A percentile compares a stretch with the other conserved stretches of the same genome.
Evolutionary conservation across 1,140 invertebrate genomes (phyloP).

Genomic region (Drosophila leontia): DNA sequence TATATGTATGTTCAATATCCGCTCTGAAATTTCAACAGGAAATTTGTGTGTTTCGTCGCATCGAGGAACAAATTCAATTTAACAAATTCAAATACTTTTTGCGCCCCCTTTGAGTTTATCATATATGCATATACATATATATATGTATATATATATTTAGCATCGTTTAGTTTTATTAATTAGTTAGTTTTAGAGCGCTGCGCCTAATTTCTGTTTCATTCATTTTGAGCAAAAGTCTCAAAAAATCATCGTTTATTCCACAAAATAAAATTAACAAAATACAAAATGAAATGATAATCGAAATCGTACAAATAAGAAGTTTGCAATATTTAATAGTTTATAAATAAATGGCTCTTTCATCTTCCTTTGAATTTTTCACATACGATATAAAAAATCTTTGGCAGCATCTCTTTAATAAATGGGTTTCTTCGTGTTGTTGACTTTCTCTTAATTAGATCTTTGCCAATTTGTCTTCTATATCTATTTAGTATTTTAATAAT

Average conservation of each 20-base stretch:
- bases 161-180: conserved; percentile 36
- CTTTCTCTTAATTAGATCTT: conserved; percentile 12
- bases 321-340: conserved; percentile 41
- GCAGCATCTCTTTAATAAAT: conserved; percentile 71
- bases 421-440: conserved; percentile 9
- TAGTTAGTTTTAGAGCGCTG: conserved; percentile 29
- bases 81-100: conserved; percentile 53
- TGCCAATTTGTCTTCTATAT: conserved; percentile 34
- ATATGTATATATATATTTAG: conserved; percentile 21
- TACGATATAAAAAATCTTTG: conserved; percentile 68
- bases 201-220: conserved; percentile 22
- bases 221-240: conserved; percentile 63
- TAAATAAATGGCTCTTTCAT: conserved; percentile 28
- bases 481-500: conserved; percentile 25
- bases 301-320: conserved; percentile 25
- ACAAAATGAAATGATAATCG: conserved; percentile 45
- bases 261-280: conserved; percentile 46
- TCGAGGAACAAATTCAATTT: conserved; percentile 66
- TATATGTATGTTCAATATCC: conserved; percentile 62
- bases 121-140: conserved; percentile 2
- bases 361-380: conserved; percentile 22
- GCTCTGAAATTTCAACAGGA: conserved; percentile 28
- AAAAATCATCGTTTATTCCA: conserved; percentile 32
- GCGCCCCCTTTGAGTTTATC: background rate
- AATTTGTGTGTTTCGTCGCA: conserved; percentile 48